These are phyloP conservation scores for Mesopsocus fuscifrons DNA, from an alignment of 2,888 invertebrate genomes.

Conservation along the genomic window DNA sequence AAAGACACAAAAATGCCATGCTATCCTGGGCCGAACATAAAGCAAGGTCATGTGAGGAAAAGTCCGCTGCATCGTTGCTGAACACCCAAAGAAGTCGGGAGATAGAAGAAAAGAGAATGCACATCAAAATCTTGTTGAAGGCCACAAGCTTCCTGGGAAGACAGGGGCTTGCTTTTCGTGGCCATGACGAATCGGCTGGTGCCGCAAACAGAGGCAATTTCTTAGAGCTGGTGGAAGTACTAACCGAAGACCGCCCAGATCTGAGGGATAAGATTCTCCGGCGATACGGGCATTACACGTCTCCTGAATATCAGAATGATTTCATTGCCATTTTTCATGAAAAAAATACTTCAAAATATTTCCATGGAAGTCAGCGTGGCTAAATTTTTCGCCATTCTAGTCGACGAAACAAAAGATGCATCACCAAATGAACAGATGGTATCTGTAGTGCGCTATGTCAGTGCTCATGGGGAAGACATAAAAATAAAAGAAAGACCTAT, in stretches of 20 bases:
- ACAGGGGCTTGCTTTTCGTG: neutral
- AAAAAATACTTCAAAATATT: neutral
- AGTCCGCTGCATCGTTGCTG: neutral
- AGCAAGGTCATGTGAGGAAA: neutral
- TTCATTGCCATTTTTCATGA: neutral
- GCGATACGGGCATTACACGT: neutral
- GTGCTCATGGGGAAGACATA: too few relatives aligned
- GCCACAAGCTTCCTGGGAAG: neutral
- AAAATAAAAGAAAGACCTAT: neutral
- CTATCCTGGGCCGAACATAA: neutral
- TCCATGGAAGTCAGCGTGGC: neutral
- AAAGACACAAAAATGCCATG: neutral
- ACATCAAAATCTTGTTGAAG: neutral
- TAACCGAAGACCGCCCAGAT: neutral
- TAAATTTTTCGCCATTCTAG: neutral
- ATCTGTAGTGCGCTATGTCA: neutral
- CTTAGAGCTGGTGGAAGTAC: neutral
- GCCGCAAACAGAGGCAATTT: neutral
- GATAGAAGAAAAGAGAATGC: neutral
- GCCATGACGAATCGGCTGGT: neutral
- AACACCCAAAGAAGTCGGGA: neutral
- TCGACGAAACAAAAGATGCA: neutral
- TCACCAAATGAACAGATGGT: neutral
- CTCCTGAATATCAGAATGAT: constrained; percentile 1
- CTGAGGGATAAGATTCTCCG: neutral